A percentile compares a stretch with the other conserved stretches of the same genome.
Evolutionary conservation across 2,113 vertebrate species (phyloP).

Genomic region (Sturnira hondurensis): DNA sequence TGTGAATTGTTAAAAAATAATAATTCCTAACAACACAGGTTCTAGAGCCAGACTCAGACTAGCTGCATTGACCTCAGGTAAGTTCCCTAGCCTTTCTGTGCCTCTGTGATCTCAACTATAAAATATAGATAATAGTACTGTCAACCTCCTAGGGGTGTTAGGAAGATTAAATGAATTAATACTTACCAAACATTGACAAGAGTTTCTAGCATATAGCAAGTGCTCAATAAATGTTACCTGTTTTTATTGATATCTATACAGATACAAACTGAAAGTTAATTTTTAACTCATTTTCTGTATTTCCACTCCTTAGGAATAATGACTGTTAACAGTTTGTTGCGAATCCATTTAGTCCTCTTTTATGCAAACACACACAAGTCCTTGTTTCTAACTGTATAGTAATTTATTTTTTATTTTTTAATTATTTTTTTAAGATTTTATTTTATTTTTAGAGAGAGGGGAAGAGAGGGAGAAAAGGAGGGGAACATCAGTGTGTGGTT

Average conservation of each 20-base stretch:
- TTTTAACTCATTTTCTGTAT: constrained; percentile 11
- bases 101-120: not conserved
- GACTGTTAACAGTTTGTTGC: not conserved
- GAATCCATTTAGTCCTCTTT: not conserved
- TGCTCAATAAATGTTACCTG: not conserved
- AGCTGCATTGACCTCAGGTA: not conserved
- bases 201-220: not conserved
- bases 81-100: not conserved
- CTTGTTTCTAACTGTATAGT: not conserved
- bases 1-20: not conserved
- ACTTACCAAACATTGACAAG: not conserved
- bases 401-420: too few relatives aligned
- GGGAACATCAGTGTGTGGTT: too few relatives aligned
- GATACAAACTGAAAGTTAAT: not conserved
- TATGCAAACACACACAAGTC: not conserved
- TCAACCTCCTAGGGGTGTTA: not conserved
- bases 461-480: too few relatives aligned
- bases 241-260: not conserved
- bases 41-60: not conserved
- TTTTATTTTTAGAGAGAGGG: too few relatives aligned
- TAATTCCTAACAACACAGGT: not conserved
- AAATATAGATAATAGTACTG: not conserved
- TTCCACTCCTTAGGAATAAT: not conserved
- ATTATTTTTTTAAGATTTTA: too few relatives aligned
- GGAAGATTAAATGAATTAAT: not conserved